Evolutionary conservation across 2,888 invertebrate species (phyloP), one percentile per base, ranked within the genome.

Genomic region (Parnassius orleans): DNA sequence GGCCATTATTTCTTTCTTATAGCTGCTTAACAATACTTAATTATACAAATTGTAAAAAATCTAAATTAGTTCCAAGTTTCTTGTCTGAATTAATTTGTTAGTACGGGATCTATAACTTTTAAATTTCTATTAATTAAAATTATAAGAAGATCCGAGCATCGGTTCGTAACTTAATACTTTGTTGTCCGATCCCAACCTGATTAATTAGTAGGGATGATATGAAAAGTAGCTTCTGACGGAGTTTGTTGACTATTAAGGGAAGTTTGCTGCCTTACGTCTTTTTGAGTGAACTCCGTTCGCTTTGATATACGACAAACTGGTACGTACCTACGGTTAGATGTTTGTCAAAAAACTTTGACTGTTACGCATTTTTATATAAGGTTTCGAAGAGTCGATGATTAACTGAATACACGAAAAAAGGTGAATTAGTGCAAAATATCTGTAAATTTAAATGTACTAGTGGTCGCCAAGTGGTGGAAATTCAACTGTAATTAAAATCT

Each of bases 161-260:
- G 70, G 72, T 71, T 73, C 69, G 83, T 83, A 87, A 85, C 81
- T 85, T 80, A 77, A 83, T 85, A 84, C 83, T 85, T 84, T 85
- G 86, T 85, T 84, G 80, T 86, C 83, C 77, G 79, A 81, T 86
- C 83, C 74, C 75, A 77, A 77, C 74, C 82, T 86, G 84, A 89
- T 86, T 89, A 89, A 90, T 90, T 89, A 89, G 86, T 78, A 81
- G 78, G 81, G 78, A 76, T 83, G 79, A 84, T 87, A 86, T 87
- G 86, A 82, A 84, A 81, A 81, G 86, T 82, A 84, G 78, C 80
- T 80, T 66, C 67, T 72, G 77, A 76, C 61, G 61, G 69, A 77
- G 68, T 77, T 84, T 82, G 79, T 79, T 80, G 76, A 78, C 83
- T 89, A 89, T 88, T 90, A 88, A 87, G 85, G 72, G 76, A 89